A percentile compares a stretch with the other conserved stretches of the same genome.
These are phyloP conservation scores for Coregonus suidteri DNA, from an alignment of 2,797 vertebrate genomes.

Conservation along the genomic window DNA sequence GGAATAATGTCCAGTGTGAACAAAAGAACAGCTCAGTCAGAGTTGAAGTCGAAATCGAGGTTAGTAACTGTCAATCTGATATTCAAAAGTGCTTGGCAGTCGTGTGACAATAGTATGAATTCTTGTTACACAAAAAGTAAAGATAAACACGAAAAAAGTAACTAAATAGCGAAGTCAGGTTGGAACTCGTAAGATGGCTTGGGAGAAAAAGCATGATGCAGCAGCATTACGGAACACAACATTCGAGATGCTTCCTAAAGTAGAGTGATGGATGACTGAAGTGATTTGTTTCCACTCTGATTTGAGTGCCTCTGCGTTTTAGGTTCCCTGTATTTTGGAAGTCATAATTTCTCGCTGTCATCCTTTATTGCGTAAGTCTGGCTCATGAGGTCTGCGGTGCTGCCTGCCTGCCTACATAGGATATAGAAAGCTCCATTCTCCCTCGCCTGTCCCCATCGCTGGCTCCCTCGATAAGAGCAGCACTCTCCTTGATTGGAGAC, in stretches of 20 bases:
- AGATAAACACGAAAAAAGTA: too few relatives aligned
- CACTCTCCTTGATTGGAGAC: constrained; percentile 74
- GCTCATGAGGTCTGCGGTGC: constrained; percentile 31
- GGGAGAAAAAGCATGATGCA: background rate
- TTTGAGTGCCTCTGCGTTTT: constrained; percentile 25
- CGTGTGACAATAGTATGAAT: too few relatives aligned
- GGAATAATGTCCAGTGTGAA: too few relatives aligned
- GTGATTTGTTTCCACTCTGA: constrained; percentile 37
- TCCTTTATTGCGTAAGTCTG: constrained; percentile 54
- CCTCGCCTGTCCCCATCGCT: constrained; percentile 40
- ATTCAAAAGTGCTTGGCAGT: too few relatives aligned
- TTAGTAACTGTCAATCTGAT: too few relatives aligned
- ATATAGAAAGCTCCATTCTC: constrained; percentile 34
- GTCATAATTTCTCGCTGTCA: constrained; percentile 38
- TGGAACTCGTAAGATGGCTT: too few relatives aligned
- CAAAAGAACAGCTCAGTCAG: too few relatives aligned
- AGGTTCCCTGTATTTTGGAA: constrained; percentile 28
- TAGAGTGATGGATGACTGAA: constrained; percentile 34
- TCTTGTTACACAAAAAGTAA: too few relatives aligned
- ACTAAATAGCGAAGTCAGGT: too few relatives aligned
- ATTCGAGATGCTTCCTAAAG: background rate
- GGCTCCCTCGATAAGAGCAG: constrained; percentile 40
- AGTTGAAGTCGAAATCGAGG: too few relatives aligned
- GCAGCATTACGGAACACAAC: background rate
- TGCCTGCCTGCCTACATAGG: background rate